Evolutionary conservation across 2,797 vertebrate genomes (phyloP).

Genomic region (Taeniopygia guttata): DNA sequence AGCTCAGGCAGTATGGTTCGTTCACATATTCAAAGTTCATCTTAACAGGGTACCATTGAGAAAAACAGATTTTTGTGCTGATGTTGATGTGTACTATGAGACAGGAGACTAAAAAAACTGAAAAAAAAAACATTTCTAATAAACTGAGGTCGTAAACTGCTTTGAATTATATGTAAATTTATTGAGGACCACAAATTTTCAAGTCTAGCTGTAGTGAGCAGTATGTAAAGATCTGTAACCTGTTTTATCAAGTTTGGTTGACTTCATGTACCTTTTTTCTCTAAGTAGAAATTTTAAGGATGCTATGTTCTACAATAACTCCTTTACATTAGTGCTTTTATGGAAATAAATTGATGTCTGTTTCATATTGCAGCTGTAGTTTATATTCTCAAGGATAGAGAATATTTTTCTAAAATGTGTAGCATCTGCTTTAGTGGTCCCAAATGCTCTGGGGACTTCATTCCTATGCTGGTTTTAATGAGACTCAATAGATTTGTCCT

Average conservation of each 20-base stretch:
- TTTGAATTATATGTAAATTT: not conserved
- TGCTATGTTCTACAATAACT: not conserved
- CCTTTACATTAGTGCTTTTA: not conserved
- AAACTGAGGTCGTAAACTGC: not conserved
- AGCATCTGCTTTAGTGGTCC: constrained; percentile 56
- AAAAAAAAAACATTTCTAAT: not conserved
- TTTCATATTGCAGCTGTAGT: constrained; percentile 41
- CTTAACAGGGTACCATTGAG: not conserved
- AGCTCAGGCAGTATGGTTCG: not conserved
- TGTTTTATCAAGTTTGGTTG: not conserved
- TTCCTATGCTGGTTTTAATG: constrained; percentile 58
- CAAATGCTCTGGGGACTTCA: constrained; percentile 38
- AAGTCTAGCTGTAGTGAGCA: not conserved
- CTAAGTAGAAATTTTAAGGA: not conserved
- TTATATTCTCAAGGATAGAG: constrained; percentile 33
- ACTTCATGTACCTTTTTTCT: not conserved
- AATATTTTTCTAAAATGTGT: constrained; percentile 47
- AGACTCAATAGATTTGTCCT: constrained; percentile 66
- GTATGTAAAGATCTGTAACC: not conserved
- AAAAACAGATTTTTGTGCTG: not conserved
- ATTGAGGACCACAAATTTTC: not conserved
- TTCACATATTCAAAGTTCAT: not conserved
- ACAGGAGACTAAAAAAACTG: not conserved
- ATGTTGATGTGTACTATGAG: not conserved
- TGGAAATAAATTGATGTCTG: not conserved